Conservation (phyloP, 2,888 invertebrate species). For the Agelastica alni region DNA sequence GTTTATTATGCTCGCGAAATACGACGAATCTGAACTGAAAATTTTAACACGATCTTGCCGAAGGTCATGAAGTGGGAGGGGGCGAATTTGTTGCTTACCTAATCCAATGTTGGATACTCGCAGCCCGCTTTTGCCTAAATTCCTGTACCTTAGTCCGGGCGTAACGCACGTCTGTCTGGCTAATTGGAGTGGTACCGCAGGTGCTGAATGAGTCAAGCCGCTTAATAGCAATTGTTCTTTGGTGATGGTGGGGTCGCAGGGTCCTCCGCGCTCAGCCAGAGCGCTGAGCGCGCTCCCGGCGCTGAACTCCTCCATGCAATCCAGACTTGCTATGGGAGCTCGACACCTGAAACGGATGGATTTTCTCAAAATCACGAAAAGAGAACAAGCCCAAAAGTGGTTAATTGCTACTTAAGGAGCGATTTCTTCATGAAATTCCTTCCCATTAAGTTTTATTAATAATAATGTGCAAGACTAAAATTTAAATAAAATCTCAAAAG, state of each 20-base stretch:
- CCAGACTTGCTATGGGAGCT: constrained; percentile 88
- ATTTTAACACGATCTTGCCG: too few relatives aligned
- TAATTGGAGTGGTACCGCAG: constrained; percentile 58
- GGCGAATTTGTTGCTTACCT: too few relatives aligned
- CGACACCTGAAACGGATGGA: constrained; percentile 69
- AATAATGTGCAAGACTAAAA: too few relatives aligned
- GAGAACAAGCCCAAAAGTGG: too few relatives aligned
- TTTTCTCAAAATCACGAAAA: background rate
- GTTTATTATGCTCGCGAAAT: background rate
- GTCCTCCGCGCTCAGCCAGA: constrained; percentile 56
- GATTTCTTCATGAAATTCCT: too few relatives aligned
- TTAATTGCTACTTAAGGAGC: too few relatives aligned
- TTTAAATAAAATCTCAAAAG: too few relatives aligned
- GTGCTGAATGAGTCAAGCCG: constrained; percentile 48
- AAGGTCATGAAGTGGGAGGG: too few relatives aligned
- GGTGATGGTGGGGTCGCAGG: constrained; percentile 58
- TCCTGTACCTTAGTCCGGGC: constrained; percentile 86
- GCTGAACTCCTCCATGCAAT: constrained; percentile 94
- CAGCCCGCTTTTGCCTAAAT: constrained; percentile 93
- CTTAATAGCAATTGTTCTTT: constrained; percentile 63
- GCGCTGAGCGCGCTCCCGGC: constrained; percentile 61
- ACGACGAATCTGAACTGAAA: too few relatives aligned
- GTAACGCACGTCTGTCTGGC: constrained; percentile 71
- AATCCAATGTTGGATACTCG: constrained; percentile 93
- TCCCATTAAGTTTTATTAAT: too few relatives aligned